A percentile compares a stretch with the other conserved stretches of the same genome.
Evolutionary conservation across 2,888 invertebrate genomes (phyloP).

Genomic region (Acanthosepion esculentum): DNA sequence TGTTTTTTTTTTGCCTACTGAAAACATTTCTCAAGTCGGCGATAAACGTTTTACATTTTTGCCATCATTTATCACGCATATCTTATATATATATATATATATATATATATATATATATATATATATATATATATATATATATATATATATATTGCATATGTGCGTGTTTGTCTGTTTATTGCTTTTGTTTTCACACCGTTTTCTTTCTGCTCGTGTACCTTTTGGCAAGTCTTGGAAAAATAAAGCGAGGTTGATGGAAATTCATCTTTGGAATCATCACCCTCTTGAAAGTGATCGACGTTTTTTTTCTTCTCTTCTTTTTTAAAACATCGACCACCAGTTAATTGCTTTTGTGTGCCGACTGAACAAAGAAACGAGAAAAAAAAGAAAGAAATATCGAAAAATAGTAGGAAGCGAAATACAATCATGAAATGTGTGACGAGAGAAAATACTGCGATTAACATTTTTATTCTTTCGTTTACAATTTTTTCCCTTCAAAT

Average conservation of each 20-base stretch:
- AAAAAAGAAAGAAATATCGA: neutral
- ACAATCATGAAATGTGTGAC: neutral
- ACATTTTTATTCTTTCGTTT: no score
- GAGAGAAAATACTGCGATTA: neutral
- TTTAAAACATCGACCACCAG: neutral
- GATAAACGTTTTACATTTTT: no score
- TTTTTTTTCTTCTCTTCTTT: neutral
- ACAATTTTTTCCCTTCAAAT: no score
- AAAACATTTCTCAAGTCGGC: no score
- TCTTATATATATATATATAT: no score
- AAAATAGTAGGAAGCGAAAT: neutral
- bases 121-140: no score
- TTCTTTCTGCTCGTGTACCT: neutral
- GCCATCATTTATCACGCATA: no score
- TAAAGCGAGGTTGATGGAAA: neutral
- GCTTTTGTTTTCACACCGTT: neutral
- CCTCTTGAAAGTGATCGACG: neutral
- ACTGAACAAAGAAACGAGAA: neutral
- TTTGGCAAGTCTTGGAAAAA: slow-evolving; percentile 33
- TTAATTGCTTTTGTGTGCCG: neutral
- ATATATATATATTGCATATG: neutral
- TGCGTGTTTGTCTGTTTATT: neutral
- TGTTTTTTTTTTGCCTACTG: no score
- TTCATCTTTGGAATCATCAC: neutral
- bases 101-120: neutral